A percentile compares a stretch with the other conserved stretches of the same genome.
phyloP scores from a whole-genome alignment of 2,797 vertebrate genomes.

The Muscicapa striata region DNA sequence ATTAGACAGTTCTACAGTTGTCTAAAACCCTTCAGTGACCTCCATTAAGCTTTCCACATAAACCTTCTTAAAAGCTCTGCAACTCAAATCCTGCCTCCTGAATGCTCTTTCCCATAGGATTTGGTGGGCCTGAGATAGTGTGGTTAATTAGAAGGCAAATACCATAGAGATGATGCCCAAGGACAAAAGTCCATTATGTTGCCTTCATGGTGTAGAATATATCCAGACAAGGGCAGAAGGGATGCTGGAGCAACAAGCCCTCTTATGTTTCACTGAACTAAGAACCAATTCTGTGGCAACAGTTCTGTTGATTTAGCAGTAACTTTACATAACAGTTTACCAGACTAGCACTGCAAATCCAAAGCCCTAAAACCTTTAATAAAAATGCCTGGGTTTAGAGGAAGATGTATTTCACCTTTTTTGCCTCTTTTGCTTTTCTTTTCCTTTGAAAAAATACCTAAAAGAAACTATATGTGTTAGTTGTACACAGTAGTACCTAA shows the following conservation, averaged over 20 bases:
- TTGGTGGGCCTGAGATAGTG: not conserved
- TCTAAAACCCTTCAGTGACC: not conserved
- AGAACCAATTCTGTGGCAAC: slow-evolving; percentile 8
- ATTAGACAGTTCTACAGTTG: not conserved
- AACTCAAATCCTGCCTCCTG: not conserved
- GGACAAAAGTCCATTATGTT: not conserved
- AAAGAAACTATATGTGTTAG: not conserved
- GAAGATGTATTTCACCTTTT: not conserved
- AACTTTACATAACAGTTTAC: not conserved
- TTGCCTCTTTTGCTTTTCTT: not conserved
- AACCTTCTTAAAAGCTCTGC: not conserved
- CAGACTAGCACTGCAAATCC: not conserved
- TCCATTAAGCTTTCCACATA: not conserved
- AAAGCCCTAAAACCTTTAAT: not conserved
- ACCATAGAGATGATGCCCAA: not conserved
- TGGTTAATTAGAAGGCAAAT: not conserved
- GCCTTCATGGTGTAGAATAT: not conserved
- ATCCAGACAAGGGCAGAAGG: not conserved
- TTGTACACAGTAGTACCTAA: not conserved
- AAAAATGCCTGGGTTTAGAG: not conserved
- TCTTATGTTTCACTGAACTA: not conserved
- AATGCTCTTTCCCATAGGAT: not conserved
- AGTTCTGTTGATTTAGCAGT: not conserved
- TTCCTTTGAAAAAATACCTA: not conserved
- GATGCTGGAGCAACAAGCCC: not conserved